phyloP scores from a whole-genome alignment of 2,113 vertebrate species.

The Pampusana beccarii region DNA sequence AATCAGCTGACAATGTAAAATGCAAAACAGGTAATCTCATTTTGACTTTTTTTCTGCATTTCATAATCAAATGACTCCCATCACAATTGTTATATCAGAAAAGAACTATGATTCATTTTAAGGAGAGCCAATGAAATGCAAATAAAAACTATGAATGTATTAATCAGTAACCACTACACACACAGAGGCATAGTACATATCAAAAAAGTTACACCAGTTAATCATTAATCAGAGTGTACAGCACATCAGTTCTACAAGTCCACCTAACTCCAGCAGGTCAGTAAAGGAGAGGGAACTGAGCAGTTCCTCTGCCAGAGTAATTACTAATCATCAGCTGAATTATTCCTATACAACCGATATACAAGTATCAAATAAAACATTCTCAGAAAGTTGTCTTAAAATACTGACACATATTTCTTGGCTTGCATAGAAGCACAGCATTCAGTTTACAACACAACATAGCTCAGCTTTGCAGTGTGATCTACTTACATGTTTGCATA shows the following conservation, averaged over 20 bases:
- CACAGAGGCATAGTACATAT: not conserved
- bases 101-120: not conserved
- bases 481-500: not conserved
- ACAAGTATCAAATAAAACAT: not conserved
- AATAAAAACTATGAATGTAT: not conserved
- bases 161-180: conserved; percentile 53
- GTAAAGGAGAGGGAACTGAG: not conserved
- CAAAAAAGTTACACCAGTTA: not conserved
- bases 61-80: not conserved
- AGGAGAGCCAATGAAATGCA: not conserved
- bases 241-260: not conserved
- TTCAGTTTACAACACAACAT: not conserved
- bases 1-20: not conserved
- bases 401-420: not conserved
- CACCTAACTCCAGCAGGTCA: not conserved
- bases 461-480: accelerated
- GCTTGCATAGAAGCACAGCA: not conserved
- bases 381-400: not conserved
- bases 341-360: not conserved
- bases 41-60: not conserved
- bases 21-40: not conserved
- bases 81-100: not conserved
- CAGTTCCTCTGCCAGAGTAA: not conserved
- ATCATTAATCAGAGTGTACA: not conserved
- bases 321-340: not conserved